Percentiles rank a stretch among this genome's conserved stretches.
Conservation (phyloP, 2,888 invertebrate genomes). For the Agrenia bidenticulata region DNA sequence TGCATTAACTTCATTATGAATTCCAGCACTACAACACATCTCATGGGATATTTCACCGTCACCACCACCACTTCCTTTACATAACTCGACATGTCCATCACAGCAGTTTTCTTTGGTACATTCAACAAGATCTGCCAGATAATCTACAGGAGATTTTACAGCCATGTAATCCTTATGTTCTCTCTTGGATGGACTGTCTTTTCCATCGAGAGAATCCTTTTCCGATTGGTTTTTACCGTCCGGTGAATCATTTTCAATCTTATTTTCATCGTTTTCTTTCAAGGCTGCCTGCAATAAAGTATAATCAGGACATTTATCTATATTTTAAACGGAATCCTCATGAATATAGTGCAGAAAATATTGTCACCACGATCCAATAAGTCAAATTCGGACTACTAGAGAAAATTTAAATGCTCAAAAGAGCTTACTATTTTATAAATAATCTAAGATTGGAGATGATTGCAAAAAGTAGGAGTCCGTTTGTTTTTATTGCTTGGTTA, state of each 20-base stretch:
- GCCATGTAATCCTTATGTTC: constrained; percentile 31
- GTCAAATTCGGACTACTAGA: too few species aligned
- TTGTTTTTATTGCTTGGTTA: too few species aligned
- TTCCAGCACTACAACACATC: constrained; percentile 10
- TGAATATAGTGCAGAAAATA: too few species aligned
- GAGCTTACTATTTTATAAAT: too few species aligned
- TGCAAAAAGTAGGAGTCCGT: too few species aligned
- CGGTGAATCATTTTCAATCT: neutral
- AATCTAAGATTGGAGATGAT: too few species aligned
- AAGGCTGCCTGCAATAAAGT: constrained; percentile 26
- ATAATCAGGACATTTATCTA: neutral
- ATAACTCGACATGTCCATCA: constrained; percentile 50
- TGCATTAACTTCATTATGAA: neutral
- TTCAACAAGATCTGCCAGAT: constrained; percentile 51
- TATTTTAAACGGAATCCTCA: too few species aligned
- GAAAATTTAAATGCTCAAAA: too few species aligned
- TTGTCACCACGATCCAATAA: too few species aligned
- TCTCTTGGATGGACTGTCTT: constrained; percentile 10
- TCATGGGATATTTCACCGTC: neutral
- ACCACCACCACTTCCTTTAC: constrained; percentile 19
- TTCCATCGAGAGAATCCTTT: neutral
- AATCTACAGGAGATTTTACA: constrained; percentile 50
- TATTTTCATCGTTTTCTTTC: constrained; percentile 26
- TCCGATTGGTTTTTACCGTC: neutral
- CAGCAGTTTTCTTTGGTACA: constrained; percentile 52